Conservation (phyloP, 2,888 invertebrate genomes). For the Hydropsyche betteni region DNA sequence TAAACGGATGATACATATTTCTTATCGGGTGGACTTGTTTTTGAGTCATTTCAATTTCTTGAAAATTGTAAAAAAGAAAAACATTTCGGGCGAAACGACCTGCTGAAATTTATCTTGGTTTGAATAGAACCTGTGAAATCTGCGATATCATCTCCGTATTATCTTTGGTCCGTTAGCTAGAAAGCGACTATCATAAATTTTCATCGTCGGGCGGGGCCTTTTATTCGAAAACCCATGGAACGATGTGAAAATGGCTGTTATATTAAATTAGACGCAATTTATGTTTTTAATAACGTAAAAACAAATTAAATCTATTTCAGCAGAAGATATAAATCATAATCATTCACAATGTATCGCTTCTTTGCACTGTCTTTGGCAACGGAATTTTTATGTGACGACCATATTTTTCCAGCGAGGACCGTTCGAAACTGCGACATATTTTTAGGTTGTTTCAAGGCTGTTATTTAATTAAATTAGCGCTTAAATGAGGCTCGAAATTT, state of each 20-base stretch:
- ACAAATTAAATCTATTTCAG: no score
- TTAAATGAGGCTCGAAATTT: slow-evolving; percentile 30
- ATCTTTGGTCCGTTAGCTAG: slow-evolving; percentile 15
- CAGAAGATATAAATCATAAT: no score
- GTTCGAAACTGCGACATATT: slow-evolving; percentile 6
- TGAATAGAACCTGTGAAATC: background rate
- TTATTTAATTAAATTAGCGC: slow-evolving; percentile 24
- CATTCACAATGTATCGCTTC: no score
- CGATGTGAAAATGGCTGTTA: no score
- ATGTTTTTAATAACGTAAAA: no score
- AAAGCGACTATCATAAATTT: slow-evolving; percentile 4
- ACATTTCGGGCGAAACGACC: no score
- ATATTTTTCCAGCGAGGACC: background rate
- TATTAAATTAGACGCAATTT: no score
- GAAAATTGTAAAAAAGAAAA: no score
- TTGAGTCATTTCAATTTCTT: no score
- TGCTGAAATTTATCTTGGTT: no score
- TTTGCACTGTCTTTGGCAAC: no score
- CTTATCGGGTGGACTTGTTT: background rate
- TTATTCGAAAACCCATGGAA: slow-evolving; percentile 2
- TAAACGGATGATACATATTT: background rate
- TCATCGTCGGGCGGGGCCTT: slow-evolving; percentile 3
- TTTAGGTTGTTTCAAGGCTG: slow-evolving; percentile 9
- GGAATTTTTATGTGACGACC: no score
- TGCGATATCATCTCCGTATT: slow-evolving; percentile 8